A percentile compares a stretch with the other conserved stretches of the same genome.
Conservation (phyloP, 1,140 invertebrate genomes). For the Drosophila trapezifrons region DNA sequence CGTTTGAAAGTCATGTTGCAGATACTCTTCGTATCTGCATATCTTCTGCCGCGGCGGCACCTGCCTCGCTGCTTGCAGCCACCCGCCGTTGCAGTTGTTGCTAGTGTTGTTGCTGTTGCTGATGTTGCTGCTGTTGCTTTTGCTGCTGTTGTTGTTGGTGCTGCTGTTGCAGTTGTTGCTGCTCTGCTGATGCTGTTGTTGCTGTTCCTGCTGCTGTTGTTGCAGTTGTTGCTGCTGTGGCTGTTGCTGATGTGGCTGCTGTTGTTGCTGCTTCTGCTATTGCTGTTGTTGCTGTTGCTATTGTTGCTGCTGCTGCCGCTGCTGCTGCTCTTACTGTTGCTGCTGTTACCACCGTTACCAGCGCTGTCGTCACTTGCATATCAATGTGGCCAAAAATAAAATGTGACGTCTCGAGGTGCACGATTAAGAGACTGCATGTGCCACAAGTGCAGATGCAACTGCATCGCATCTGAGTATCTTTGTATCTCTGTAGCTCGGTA, state of each 20-base stretch:
- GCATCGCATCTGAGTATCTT: constrained; percentile 11
- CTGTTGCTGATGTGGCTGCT: too few relatives aligned
- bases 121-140: too few relatives aligned
- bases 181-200: too few relatives aligned
- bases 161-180: too few relatives aligned
- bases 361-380: constrained; percentile 73
- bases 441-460: constrained; percentile 70
- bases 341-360: constrained; percentile 13
- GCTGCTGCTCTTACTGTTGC: too few relatives aligned
- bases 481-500: constrained; percentile 15
- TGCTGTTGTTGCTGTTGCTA: too few relatives aligned
- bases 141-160: too few relatives aligned
- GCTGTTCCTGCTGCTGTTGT: too few relatives aligned
- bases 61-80: constrained; percentile 5
- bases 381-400: constrained; percentile 75
- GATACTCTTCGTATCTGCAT: constrained; percentile 65
- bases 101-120: constrained; percentile 5
- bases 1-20: constrained; percentile 82
- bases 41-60: constrained; percentile 35
- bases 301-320: too few relatives aligned
- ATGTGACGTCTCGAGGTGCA: constrained; percentile 72
- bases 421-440: constrained; percentile 58
- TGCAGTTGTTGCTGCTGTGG: too few relatives aligned
- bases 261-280: too few relatives aligned
- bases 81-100: constrained; percentile 18